These are phyloP conservation scores for Decapterus maruadsi DNA, from an alignment of 2,797 vertebrate species.

Conservation along the genomic window DNA sequence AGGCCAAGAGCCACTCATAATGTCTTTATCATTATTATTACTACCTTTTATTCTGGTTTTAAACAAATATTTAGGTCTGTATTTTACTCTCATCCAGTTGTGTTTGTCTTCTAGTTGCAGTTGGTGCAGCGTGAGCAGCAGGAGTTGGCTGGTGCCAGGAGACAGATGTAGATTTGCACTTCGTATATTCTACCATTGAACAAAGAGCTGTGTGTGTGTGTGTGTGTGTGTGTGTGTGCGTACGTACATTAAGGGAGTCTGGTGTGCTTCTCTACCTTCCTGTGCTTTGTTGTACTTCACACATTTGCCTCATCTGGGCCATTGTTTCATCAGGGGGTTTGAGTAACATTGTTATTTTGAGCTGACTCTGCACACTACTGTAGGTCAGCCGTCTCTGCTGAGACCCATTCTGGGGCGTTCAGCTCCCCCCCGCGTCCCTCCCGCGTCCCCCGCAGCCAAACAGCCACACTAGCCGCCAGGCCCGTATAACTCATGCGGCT, in stretches of 20 bases:
- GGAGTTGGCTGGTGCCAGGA: background rate
- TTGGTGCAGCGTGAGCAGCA: background rate
- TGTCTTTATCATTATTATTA: constrained; percentile 4
- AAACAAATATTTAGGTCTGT: background rate
- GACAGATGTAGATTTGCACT: constrained; percentile 3
- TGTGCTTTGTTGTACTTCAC: constrained; percentile 44
- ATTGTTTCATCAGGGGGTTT: constrained; percentile 68
- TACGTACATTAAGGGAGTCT: background rate
- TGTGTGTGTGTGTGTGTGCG: background rate
- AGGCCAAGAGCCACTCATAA: background rate
- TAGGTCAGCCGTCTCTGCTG: constrained; percentile 69
- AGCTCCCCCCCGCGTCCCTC: constrained; percentile 65
- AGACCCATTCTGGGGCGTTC: constrained; percentile 56
- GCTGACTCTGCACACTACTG: constrained; percentile 78
- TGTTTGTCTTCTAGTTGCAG: background rate
- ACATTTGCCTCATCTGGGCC: constrained; percentile 65
- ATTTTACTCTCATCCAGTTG: background rate
- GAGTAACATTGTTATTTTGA: constrained; percentile 72
- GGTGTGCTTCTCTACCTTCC: constrained; percentile 22
- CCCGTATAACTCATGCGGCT: constrained; percentile 71
- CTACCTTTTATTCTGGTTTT: background rate
- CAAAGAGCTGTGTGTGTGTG: constrained; percentile 1
- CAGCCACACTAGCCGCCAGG: constrained; percentile 62
- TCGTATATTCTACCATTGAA: background rate
- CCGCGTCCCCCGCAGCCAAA: constrained; percentile 62